Conservation (phyloP, 1,140 invertebrate species). For the Amyelois transitella region DNA sequence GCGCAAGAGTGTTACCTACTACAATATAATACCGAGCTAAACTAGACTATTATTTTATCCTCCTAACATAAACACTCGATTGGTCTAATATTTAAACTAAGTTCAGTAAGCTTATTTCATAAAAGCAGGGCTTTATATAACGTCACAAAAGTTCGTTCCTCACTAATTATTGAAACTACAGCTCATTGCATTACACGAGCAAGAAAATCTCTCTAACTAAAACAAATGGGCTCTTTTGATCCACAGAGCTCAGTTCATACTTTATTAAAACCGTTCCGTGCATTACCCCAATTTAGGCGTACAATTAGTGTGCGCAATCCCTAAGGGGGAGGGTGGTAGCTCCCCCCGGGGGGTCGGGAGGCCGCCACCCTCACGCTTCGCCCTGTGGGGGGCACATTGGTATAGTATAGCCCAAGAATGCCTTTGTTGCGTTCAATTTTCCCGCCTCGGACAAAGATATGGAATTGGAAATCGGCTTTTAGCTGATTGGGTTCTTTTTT, state of each 20-base stretch:
- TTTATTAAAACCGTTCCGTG: slow-evolving; percentile 68
- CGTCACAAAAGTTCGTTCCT: too few relatives aligned
- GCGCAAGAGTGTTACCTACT: too few relatives aligned
- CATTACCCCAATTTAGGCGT: slow-evolving; percentile 68
- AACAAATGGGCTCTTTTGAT: slow-evolving; percentile 63
- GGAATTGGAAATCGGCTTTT: slow-evolving; percentile 70
- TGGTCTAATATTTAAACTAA: too few relatives aligned
- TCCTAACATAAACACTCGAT: too few relatives aligned
- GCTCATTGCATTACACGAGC: slow-evolving; percentile 11
- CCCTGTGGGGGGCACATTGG: slow-evolving; percentile 22
- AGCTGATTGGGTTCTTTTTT: slow-evolving; percentile 50
- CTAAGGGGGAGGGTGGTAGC: slow-evolving; percentile 31
- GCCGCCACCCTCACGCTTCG: slow-evolving; percentile 9
- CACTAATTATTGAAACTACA: neutral
- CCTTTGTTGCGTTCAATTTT: slow-evolving; percentile 55
- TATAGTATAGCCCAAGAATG: slow-evolving; percentile 38
- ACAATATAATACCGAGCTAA: too few relatives aligned
- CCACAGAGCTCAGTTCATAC: slow-evolving; percentile 35
- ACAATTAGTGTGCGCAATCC: slow-evolving; percentile 67
- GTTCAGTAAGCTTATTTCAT: too few relatives aligned
- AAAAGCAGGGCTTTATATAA: too few relatives aligned
- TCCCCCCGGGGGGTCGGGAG: neutral
- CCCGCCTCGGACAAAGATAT: slow-evolving; percentile 57
- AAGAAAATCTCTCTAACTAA: slow-evolving; percentile 53
- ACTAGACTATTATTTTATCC: too few relatives aligned